These are phyloP conservation scores for Caenorhabditis sp. DNA, from an alignment of 2,888 invertebrate genomes.

Conservation along the genomic window DNA sequence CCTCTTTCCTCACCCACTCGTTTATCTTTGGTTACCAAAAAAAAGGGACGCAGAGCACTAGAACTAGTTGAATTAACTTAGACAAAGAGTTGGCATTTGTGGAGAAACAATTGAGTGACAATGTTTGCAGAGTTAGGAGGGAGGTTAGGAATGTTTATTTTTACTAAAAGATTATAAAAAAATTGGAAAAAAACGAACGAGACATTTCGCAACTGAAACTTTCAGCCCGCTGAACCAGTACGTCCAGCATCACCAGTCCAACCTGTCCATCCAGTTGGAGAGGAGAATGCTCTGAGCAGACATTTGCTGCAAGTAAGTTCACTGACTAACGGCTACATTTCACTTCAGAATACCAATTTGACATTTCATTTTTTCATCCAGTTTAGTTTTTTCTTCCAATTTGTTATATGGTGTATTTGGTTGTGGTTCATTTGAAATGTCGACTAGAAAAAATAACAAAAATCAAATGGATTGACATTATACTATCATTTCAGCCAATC, in stretches of 20 bases:
- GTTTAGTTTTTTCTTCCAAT: no score
- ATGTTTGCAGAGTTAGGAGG: constrained; percentile 20
- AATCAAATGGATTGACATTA: background rate
- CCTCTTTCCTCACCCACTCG: no score
- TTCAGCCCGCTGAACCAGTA: constrained; percentile 80
- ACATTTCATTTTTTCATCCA: no score
- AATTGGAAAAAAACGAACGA: constrained; percentile 21
- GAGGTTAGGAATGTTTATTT: constrained; percentile 12
- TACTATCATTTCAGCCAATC: constrained; percentile 61
- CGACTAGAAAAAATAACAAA: background rate
- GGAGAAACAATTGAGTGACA: constrained; percentile 29
- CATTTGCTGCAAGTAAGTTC: constrained; percentile 55
- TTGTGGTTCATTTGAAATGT: no score
- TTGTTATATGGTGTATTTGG: no score
- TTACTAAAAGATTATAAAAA: constrained; percentile 33
- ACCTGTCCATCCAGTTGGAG: constrained; percentile 73
- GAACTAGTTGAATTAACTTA: constrained; percentile 27
- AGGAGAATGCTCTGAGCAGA: constrained; percentile 39
- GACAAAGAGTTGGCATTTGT: no score
- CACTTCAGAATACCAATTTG: no score
- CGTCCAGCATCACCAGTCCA: constrained; percentile 78
- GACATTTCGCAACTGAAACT: constrained; percentile 9
- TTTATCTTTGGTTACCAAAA: background rate
- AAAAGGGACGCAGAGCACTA: constrained; percentile 11
- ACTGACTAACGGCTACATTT: no score